These are phyloP conservation scores for Cheirogaleus major DNA, from an alignment of 2,797 vertebrate species.

Conservation along the genomic window DNA sequence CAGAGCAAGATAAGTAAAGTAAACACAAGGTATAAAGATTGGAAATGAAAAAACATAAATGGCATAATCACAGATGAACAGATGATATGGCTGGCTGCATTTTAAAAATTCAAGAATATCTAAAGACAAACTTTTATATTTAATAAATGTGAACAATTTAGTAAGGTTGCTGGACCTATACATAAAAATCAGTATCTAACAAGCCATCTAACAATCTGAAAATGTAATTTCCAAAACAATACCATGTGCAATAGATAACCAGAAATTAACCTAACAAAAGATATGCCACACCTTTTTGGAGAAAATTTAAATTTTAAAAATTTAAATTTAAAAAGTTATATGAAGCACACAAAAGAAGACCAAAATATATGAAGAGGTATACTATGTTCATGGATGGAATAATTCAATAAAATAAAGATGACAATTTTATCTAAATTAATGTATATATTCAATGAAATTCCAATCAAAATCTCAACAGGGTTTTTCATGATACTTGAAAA, in stretches of 20 bases:
- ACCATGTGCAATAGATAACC: neutral
- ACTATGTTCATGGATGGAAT: neutral
- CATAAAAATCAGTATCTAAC: neutral
- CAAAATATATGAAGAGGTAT: neutral
- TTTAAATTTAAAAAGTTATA: neutral
- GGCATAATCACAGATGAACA: neutral
- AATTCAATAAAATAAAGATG: neutral
- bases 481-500: neutral
- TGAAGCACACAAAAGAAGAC: neutral
- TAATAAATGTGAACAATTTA: conserved; percentile 31
- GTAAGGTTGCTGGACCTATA: neutral
- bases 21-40: neutral
- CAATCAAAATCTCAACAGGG: neutral
- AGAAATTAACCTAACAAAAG: conserved; percentile 9
- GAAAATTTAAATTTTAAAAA: neutral
- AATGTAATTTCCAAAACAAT: conserved; percentile 30
- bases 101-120: conserved; percentile 12
- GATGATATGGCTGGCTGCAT: neutral
- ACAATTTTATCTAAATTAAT: conserved; percentile 10
- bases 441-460: neutral
- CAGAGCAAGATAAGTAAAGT: neutral
- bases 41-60: neutral
- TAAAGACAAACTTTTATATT: conserved; percentile 13
- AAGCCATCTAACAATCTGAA: conserved; percentile 13
- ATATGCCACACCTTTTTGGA: neutral